These are phyloP conservation scores for Agriopis marginaria DNA, from an alignment of 2,888 invertebrate species.

Conservation along the genomic window DNA sequence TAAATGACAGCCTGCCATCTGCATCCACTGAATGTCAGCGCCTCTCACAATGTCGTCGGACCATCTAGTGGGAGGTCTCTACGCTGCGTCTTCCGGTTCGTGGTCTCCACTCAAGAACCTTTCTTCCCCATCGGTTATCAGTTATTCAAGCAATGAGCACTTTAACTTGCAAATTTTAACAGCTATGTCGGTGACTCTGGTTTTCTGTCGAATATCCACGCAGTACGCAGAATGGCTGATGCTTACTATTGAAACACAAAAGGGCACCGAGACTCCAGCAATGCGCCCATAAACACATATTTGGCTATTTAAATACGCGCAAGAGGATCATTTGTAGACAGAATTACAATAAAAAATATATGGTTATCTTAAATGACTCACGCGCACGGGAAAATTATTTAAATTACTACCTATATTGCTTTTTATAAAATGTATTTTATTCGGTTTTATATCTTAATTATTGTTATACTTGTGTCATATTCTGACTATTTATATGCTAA, in stretches of 20 bases:
- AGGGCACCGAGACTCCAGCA: neutral
- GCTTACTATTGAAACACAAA: neutral
- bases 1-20: too few species aligned
- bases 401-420: neutral
- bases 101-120: too few species aligned
- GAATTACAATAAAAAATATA: conserved; percentile 9
- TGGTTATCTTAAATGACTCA: conserved; percentile 12
- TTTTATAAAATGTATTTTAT: neutral
- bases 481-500: neutral
- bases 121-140: too few species aligned
- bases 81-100: too few species aligned
- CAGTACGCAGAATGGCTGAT: too few species aligned
- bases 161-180: too few species aligned
- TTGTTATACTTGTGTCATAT: neutral
- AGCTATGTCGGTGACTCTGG: too few species aligned
- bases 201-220: too few species aligned
- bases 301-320: conserved; percentile 1
- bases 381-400: neutral
- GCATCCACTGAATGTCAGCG: too few species aligned
- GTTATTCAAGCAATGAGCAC: too few species aligned
- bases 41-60: too few species aligned
- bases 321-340: neutral
- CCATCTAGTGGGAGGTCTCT: too few species aligned
- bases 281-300: conserved; percentile 5
- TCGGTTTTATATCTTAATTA: conserved; percentile 6